Conservation (phyloP, 2,888 invertebrate genomes). For the Clusia tigrina region DNA sequence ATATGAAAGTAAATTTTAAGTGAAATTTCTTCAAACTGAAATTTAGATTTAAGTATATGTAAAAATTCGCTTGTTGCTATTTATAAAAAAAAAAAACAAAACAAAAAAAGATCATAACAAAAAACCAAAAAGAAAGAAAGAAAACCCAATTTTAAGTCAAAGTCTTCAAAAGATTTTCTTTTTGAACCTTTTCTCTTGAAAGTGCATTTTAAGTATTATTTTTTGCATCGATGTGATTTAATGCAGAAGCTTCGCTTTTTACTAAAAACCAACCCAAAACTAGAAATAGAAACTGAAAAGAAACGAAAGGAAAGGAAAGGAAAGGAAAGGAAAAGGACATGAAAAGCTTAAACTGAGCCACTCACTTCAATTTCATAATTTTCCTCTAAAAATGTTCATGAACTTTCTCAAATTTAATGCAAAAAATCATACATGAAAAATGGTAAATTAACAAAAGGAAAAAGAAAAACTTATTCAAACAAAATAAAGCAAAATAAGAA, state of each 20-base stretch:
- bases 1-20: slow-evolving; percentile 13
- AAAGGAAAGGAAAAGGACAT: too few relatives aligned
- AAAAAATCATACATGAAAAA: slow-evolving; percentile 51
- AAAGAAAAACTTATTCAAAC: slow-evolving; percentile 24
- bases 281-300: slow-evolving; percentile 50
- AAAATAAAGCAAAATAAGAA: slow-evolving; percentile 31
- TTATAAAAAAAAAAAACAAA: slow-evolving; percentile 47
- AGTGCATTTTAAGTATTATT: slow-evolving; percentile 52
- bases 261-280: slow-evolving; percentile 45
- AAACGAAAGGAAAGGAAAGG: slow-evolving; percentile 42
- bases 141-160: slow-evolving; percentile 40
- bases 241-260: slow-evolving; percentile 37
- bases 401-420: slow-evolving; percentile 45
- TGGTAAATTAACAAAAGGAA: slow-evolving; percentile 43
- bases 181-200: too few relatives aligned
- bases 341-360: too few relatives aligned
- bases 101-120: slow-evolving; percentile 32
- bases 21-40: not conserved
- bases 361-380: too few relatives aligned
- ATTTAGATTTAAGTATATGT: slow-evolving; percentile 38
- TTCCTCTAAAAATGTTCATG: too few relatives aligned
- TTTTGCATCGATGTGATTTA: slow-evolving; percentile 53
- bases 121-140: slow-evolving; percentile 33
- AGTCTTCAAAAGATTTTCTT: slow-evolving; percentile 36
- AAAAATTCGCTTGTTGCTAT: slow-evolving; percentile 60